Base-by-base conservation (phyloP, 2,113 vertebrate species). In the Melanostigma gelatinosum region DNA sequence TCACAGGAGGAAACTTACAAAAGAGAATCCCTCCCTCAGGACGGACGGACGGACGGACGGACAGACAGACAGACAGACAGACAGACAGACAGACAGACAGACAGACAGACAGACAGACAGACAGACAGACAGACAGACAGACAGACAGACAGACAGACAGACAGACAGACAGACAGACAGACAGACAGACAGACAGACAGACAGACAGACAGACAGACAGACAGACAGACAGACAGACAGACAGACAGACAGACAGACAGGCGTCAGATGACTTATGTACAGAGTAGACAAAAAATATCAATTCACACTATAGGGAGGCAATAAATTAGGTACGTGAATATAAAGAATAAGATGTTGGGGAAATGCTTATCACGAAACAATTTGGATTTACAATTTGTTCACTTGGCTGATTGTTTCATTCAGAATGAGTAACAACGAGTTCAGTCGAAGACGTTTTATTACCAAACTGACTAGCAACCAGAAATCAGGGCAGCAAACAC, bases 391-490 rank as follows among this genome's bases (percentile, higher is more conserved):
- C 5, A 18, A 18, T 55, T 38, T 29, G 55, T 38, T 55, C 11
- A 24, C 32, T 36, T 7, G 4, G 2, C 3, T 40, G 1, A 40
- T 44, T 32, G 6, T 57, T 3, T 40, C 18, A 24, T 29, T 69
- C 15, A 36, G 13, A 75, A 52, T 61, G 44, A 72, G 27, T 29
- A 27, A 63, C 44, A 67, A 6, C 48, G 16, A 27, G 24, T 29
- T 38, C 69, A 67, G 32, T 22, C 12, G 11, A 16, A 46, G 11
- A 72, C 20, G 16, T 38, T 32, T 22, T 36, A 61, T 50, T 11
- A 54, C 24, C n/a, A 77, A 36, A 70, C 27, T 58, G 54, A 68
- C 10, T 38, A 70, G 42, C 46, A 29, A 68, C 8, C 55, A 79
- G 64, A 77, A 66, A 46, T 60, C 54, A 58, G 27, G 27, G 65